phyloP scores from a whole-genome alignment of 2,888 invertebrate species.

The Eurytoma californica region DNA sequence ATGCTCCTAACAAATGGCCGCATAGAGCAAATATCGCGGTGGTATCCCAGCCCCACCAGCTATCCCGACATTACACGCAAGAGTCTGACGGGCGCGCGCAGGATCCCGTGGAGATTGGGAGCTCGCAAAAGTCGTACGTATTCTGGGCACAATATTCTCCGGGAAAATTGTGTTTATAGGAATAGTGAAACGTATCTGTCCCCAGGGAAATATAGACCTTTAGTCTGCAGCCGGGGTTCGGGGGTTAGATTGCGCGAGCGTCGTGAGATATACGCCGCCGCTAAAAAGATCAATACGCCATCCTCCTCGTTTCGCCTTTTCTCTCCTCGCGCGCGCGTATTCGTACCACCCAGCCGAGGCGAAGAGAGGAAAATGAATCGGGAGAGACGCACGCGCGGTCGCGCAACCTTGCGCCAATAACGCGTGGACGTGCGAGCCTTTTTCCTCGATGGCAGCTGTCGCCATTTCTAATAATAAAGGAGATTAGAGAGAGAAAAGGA shows the following conservation, averaged over 20 bases:
- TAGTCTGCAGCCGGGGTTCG: slow-evolving; percentile 46
- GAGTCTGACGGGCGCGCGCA: neutral
- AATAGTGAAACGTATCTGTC: slow-evolving; percentile 74
- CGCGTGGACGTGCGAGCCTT: slow-evolving; percentile 17
- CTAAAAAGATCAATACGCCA: slow-evolving; percentile 76
- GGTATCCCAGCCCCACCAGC: neutral
- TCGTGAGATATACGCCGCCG: slow-evolving; percentile 69
- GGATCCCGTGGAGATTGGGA: slow-evolving; percentile 11
- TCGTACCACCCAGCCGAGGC: neutral
- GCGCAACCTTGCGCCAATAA: slow-evolving; percentile 30
- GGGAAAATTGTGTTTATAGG: slow-evolving; percentile 75
- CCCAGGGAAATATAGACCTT: slow-evolving; percentile 75
- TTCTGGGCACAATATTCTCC: slow-evolving; percentile 66
- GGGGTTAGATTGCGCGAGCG: slow-evolving; percentile 66
- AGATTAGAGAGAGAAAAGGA: slow-evolving; percentile 47
- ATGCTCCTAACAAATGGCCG: slow-evolving; percentile 40
- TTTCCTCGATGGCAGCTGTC: slow-evolving; percentile 55
- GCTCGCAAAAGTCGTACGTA: slow-evolving; percentile 38
- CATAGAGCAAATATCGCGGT: slow-evolving; percentile 22
- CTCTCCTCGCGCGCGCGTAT: neutral
- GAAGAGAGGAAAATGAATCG: slow-evolving; percentile 7
- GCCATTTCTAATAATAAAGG: slow-evolving; percentile 56
- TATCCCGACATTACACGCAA: neutral
- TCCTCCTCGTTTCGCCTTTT: slow-evolving; percentile 60
- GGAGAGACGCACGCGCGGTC: neutral